Evolutionary conservation across 2,888 invertebrate species (phyloP).

Genomic region (Tachystola acroxantha): DNA sequence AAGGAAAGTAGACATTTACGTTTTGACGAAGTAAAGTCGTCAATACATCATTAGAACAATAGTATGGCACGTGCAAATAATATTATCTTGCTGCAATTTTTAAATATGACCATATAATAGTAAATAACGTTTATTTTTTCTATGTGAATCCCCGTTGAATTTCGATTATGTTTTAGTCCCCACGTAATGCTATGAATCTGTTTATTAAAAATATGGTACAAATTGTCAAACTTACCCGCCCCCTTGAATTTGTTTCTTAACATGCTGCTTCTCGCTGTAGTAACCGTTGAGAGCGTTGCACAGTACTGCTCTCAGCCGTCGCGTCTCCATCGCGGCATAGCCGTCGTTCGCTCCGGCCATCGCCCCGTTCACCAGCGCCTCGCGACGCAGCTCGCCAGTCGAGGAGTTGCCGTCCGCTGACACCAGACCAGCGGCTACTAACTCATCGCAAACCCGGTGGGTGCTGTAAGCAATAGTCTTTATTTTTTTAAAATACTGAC

Average conservation of each 20-base stretch:
- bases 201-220: too few relatives aligned
- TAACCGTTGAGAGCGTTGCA: slow-evolving; percentile 87
- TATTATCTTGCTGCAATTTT: too few relatives aligned
- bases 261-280: slow-evolving; percentile 95
- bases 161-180: too few relatives aligned
- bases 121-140: too few relatives aligned
- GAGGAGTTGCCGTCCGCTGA: slow-evolving; percentile 56
- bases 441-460: slow-evolving; percentile 62
- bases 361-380: slow-evolving; percentile 62
- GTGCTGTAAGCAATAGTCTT: slow-evolving; percentile 40
- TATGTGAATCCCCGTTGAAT: too few relatives aligned
- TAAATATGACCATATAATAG: too few relatives aligned
- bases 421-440: slow-evolving; percentile 55
- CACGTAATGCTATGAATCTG: too few relatives aligned
- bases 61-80: too few relatives aligned
- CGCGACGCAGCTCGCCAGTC: slow-evolving; percentile 57
- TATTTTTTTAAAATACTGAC: too few relatives aligned
- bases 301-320: slow-evolving; percentile 88
- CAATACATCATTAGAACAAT: too few relatives aligned
- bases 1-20: too few relatives aligned
- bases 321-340: slow-evolving; percentile 87
- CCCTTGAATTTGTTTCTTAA: slow-evolving; percentile 94
- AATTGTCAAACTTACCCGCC: slow-evolving; percentile 89
- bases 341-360: slow-evolving; percentile 70
- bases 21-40: too few relatives aligned